Evolutionary conservation across 2,888 invertebrate genomes (phyloP), one percentile per base, ranked within the genome.

Genomic region (Galeruca laticollis): DNA sequence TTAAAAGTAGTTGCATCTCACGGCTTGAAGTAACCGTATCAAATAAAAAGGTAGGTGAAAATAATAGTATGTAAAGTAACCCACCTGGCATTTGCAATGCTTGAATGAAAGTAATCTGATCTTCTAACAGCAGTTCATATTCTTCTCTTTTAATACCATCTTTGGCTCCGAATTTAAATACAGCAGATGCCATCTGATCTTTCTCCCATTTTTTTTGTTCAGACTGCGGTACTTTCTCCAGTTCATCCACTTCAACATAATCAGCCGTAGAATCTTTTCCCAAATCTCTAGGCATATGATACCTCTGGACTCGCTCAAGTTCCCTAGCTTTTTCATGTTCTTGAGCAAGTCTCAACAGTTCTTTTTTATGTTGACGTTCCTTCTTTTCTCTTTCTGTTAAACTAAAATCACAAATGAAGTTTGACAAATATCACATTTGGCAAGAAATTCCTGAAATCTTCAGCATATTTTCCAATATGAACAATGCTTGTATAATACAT

Each of bases 81-180:
- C 72, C 65, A 81, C 95, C 96, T 73, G 94, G 93, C 83, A 95
- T 88, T 77, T 92, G 92, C 0, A 95, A 84, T 0, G 94, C 94
- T 86, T 99, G 97, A 73, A 99, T 95, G 84, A 99, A 99, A 82
- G 99, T 97, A 80, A 99, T 98, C 86, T 98, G 96, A 85, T 99
- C 98, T 83, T 98, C 98, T 76, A 99, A 86, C 37, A 99, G 86
- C 35, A 98, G 88, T 73, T 99, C 98, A 87, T 99, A 99, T 77
- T 98, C 95, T 81, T 94, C 90, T 82, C 92, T 80, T 68, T 82
- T 87, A 75, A 86, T 85, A 15, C 93, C 92, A 88, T 98, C 95
- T 85, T 93, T 94, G 0, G 98, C 96, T 9, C 99, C 99, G 87
- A 98, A 97, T 80, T 93, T 93, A 82, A 96, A 95, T 65, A 94